Evolutionary conservation across 2,797 vertebrate genomes (phyloP).

Genomic region (Pachyuromys duprasi): DNA sequence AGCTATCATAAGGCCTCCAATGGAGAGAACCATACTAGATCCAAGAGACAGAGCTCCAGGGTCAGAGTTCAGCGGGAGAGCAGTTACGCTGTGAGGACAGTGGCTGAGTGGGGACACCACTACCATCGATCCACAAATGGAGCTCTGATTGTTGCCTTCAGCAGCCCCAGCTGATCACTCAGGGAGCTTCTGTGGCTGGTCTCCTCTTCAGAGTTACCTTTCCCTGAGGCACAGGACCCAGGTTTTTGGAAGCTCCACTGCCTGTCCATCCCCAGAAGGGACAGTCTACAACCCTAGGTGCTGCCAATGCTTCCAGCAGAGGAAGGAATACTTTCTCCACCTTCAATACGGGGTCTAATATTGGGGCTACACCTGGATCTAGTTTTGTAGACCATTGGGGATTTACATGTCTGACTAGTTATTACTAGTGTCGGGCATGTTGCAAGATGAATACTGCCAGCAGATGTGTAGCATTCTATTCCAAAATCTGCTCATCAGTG

Average conservation of each 20-base stretch:
- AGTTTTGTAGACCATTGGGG: not conserved
- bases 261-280: not conserved
- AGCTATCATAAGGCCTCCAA: not conserved
- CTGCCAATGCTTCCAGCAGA: not conserved
- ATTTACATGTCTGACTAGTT: not conserved
- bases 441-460: not conserved
- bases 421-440: not conserved
- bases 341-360: not conserved
- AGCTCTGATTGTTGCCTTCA: not conserved
- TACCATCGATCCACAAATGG: not conserved
- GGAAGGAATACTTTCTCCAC: not conserved
- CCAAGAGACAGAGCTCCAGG: not conserved
- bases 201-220: not conserved
- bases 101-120: not conserved
- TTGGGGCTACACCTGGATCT: not conserved
- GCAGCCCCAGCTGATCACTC: no score
- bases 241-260: not conserved
- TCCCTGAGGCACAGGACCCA: not conserved
- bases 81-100: not conserved
- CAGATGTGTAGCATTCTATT: not conserved
- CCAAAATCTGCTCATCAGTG: not conserved
- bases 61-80: constrained; percentile 7
- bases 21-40: not conserved
- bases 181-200: not conserved
- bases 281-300: not conserved